Evolutionary conservation across 53 echinoderm and acorn worm species (phyloP), one percentile per base, ranked within the genome.

Genomic region (Astropecten irregularis): DNA sequence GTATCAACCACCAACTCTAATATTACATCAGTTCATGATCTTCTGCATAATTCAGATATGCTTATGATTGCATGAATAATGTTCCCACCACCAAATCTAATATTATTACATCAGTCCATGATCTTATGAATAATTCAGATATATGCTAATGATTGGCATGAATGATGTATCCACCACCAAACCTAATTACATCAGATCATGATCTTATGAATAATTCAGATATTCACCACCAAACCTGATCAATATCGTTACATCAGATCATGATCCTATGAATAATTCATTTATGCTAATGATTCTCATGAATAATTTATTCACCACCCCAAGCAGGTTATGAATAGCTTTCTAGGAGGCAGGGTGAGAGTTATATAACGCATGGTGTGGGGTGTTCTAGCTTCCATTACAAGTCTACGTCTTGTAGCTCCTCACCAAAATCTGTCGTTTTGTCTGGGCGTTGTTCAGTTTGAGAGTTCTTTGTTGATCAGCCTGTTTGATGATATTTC

Each of bases 271-370:
- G 51, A 71, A 30, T 49, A 50, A 71, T 71, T 71, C 32, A 30
- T 13, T 34, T 11, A 37, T 71, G 52, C 71, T 71, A 51, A 71
- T 53, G 51, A 71, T 52, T n/a, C 34, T 52, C 71, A 71, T 71
- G 31, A 49, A 18, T 71, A 71, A 71, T 71, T 51, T 52, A 74
- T 74, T 35, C 40, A 55, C 22, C 39, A 53, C 34, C 26, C 73
- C 73, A 21, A 39, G 39, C 57, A 74, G 74, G 74, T 74, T 55
- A 74, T 74, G 74, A 74, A 74, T 74, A 74, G 74, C 74, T 74
- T 74, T 74, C 74, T 74, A 57, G 74, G 56, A 57, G 74, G 74
- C 39, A 22, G 74, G 74, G 74, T 74, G 74, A 74, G 74, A 38
- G 52, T 50, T 56, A 33, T 35, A 3, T 32, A 22, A 35, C 38